Evolutionary conservation across 2,797 vertebrate species (phyloP).

Genomic region (Onychomys leucogaster): DNA sequence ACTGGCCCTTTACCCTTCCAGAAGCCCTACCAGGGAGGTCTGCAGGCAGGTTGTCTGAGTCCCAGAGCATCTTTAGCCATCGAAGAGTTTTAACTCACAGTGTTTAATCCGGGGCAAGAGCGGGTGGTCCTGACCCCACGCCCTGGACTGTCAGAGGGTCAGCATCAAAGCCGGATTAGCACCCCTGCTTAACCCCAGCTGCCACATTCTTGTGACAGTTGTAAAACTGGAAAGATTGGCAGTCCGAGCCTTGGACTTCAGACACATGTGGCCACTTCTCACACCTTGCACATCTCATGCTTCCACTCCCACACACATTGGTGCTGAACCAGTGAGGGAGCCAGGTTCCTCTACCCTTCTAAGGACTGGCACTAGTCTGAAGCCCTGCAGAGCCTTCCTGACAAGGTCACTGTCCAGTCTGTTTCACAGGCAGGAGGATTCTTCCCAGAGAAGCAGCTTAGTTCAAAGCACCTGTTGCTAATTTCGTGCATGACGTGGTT

Average conservation of each 20-base stretch:
- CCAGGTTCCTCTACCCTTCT: background rate
- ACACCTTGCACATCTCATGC: too few species aligned
- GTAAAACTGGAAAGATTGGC: background rate
- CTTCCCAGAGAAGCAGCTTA: background rate
- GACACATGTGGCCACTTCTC: background rate
- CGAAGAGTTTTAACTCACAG: background rate
- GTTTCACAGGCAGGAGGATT: background rate
- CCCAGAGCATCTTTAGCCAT: background rate
- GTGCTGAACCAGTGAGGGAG: background rate
- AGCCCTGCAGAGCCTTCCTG: background rate
- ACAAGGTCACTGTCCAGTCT: rapidly evolving
- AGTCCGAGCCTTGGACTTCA: background rate
- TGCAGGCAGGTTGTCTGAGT: rapidly evolving
- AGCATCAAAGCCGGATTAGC: conserved; percentile 68
- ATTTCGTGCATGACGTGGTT: background rate
- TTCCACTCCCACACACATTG: background rate
- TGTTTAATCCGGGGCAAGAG: background rate
- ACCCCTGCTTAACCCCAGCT: background rate
- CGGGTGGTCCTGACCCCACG: conserved; percentile 42
- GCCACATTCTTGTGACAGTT: conserved; percentile 45
- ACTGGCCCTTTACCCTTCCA: background rate
- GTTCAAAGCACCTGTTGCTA: background rate
- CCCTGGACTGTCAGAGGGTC: conserved; percentile 23
- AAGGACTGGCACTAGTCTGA: rapidly evolving
- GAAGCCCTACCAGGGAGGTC: background rate